Base-by-base conservation (phyloP, 1,140 invertebrate species). In the Matsumurasca onukii region DNA sequence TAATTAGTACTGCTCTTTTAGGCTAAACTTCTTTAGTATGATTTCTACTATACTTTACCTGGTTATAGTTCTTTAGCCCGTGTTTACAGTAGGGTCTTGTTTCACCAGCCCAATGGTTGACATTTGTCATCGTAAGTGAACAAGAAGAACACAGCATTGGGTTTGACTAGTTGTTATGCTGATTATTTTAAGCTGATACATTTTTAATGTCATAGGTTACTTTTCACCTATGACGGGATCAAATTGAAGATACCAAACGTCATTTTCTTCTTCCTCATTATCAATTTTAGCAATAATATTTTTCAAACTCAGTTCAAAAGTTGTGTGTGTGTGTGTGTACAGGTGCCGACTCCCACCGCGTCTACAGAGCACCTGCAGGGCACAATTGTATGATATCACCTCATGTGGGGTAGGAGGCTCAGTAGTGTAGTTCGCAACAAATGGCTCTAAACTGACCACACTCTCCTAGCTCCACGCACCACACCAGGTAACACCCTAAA, bases 381-480 rank as follows among this genome's bases (percentile, higher is more conserved):
- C 71, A 93, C 92, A 76, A 93, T 94, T 77, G 92, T 94, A 91
- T 94, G 90, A 94, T 92, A 92, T 84, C 88, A 92, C 84, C 88
- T 92, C 51, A 92, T 92, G 90, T 92, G 90, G 90, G 90, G 90
- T 86, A 88, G 90, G 80, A 86, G 90, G 80, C 81, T 86, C 73
- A 86, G 86, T 80, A 85, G 86, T 81, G 84, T 83, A 67, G 76
- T 86, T 63, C 83, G 86, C 78, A 90, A 88, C 75, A 88, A 87
- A 76, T 88, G 87, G 86, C 84, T 86, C 74, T 87, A 85, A 77
- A n/a, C n/a, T n/a, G n/a, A n/a, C n/a, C n/a, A n/a, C 66, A 29
- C 66, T 34, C 30, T 59, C 31, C 51, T 67, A 48, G 66, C 66
- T 67, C 66, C 66, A 67, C 66, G 20, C 65, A 30, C 66, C 49